phyloP scores from a whole-genome alignment of 2,888 invertebrate genomes.

The Schrankia costaestrigalis region DNA sequence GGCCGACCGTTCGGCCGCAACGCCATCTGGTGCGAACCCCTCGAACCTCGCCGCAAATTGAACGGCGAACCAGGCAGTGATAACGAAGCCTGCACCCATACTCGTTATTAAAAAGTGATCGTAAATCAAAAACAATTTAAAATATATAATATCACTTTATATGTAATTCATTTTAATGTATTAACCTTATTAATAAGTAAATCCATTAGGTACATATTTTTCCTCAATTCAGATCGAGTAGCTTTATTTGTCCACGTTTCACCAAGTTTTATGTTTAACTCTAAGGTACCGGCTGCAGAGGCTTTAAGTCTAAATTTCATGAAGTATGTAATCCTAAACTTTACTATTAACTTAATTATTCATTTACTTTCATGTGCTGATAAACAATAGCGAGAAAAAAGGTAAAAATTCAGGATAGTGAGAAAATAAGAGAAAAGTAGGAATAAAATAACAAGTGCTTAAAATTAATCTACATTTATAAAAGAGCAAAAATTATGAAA shows the following conservation, averaged over 20 bases:
- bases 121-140: slow-evolving; percentile 12
- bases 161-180: slow-evolving; percentile 2
- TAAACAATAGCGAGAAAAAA: slow-evolving; percentile 68
- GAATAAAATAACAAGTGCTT: slow-evolving; percentile 54
- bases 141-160: slow-evolving; percentile 10
- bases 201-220: slow-evolving; percentile 39
- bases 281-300: slow-evolving; percentile 63
- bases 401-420: slow-evolving; percentile 43
- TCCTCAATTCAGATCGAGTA: slow-evolving; percentile 75
- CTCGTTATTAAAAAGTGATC: slow-evolving; percentile 32
- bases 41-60: slow-evolving; percentile 93
- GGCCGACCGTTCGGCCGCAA: slow-evolving; percentile 89
- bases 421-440: slow-evolving; percentile 36
- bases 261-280: slow-evolving; percentile 21
- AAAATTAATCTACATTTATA: too few species aligned
- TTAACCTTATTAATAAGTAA: slow-evolving; percentile 3
- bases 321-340: slow-evolving; percentile 37
- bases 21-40: slow-evolving; percentile 95
- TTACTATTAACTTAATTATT: slow-evolving; percentile 37
- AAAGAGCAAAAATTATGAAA: slow-evolving; percentile 10
- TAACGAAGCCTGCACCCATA: slow-evolving; percentile 90
- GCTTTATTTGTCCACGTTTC: slow-evolving; percentile 30
- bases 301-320: slow-evolving; percentile 60
- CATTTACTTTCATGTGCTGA: slow-evolving; percentile 78
- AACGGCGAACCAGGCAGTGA: slow-evolving; percentile 98